Conservation (phyloP, 2,888 invertebrate species). For the Zele albiditarsus region DNA sequence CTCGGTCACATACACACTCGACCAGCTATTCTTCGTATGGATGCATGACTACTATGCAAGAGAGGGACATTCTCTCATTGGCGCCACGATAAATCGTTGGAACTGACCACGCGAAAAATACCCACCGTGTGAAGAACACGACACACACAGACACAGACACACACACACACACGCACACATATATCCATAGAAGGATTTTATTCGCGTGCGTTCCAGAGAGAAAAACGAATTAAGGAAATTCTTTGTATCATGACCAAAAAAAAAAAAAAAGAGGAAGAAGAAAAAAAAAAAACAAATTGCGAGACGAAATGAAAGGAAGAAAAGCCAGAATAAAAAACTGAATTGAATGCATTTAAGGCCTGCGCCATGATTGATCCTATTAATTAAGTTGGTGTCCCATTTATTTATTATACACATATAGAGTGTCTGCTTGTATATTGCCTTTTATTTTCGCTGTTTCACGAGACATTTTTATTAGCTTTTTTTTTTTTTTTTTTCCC, state of each 20-base stretch:
- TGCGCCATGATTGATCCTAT: slow-evolving; percentile 32
- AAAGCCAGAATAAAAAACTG: background rate
- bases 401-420: background rate
- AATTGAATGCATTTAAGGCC: slow-evolving; percentile 10
- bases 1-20: background rate
- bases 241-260: slow-evolving; percentile 30
- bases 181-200: slow-evolving; percentile 1
- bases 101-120: slow-evolving; percentile 35
- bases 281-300: slow-evolving; percentile 24
- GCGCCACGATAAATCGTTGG: slow-evolving; percentile 63
- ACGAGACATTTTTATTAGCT: slow-evolving; percentile 41
- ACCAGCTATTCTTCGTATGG: slow-evolving; percentile 6
- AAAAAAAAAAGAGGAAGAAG: slow-evolving; percentile 9
- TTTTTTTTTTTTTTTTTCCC: slow-evolving; percentile 13
- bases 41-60: slow-evolving; percentile 2
- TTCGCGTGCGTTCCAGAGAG: slow-evolving; percentile 11
- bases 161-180: background rate
- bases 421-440: background rate
- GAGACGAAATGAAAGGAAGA: background rate
- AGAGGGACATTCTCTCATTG: slow-evolving; percentile 54
- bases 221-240: slow-evolving; percentile 35
- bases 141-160: background rate
- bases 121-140: slow-evolving; percentile 9
- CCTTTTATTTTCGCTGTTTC: slow-evolving; percentile 37
- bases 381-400: slow-evolving; percentile 29